phyloP scores from a whole-genome alignment of 1,140 invertebrate genomes.

The Bacillus rossius region DNA sequence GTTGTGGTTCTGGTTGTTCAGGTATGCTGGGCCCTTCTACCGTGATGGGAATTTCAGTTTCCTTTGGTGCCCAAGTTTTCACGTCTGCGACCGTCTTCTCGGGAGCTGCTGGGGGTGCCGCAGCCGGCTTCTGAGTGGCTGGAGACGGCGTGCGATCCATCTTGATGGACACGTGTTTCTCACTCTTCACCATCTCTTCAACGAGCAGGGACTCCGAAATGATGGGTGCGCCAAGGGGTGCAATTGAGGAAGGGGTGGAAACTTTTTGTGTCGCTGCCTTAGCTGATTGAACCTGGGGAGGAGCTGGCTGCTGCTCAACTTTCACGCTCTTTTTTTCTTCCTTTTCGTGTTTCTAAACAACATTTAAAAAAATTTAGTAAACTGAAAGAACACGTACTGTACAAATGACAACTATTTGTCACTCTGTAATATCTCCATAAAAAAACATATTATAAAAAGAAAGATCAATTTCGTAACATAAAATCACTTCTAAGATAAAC shows the following conservation, averaged over 20 bases:
- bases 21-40: neutral
- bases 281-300: too few species aligned
- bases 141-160: conserved; percentile 13
- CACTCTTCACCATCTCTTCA: conserved; percentile 20
- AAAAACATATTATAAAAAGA: too few species aligned
- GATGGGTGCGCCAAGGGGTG: neutral
- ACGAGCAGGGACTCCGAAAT: conserved; percentile 10
- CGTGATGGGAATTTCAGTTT: neutral
- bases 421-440: too few species aligned
- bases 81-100: neutral
- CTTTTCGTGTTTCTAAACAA: conserved; percentile 6
- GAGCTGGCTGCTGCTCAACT: conserved; percentile 21
- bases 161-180: conserved; percentile 20
- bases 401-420: too few species aligned
- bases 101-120: neutral
- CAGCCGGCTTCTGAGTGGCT: neutral
- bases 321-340: conserved; percentile 17
- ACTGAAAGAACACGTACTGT: too few species aligned
- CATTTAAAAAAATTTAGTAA: too few species aligned
- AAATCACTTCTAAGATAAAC: too few species aligned
- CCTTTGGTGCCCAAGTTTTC: neutral
- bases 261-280: too few species aligned
- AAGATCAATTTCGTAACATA: too few species aligned
- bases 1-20: neutral
- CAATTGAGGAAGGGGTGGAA: too few species aligned